Conservation (phyloP, 2,797 vertebrate genomes). For the Mus caroli region DNA sequence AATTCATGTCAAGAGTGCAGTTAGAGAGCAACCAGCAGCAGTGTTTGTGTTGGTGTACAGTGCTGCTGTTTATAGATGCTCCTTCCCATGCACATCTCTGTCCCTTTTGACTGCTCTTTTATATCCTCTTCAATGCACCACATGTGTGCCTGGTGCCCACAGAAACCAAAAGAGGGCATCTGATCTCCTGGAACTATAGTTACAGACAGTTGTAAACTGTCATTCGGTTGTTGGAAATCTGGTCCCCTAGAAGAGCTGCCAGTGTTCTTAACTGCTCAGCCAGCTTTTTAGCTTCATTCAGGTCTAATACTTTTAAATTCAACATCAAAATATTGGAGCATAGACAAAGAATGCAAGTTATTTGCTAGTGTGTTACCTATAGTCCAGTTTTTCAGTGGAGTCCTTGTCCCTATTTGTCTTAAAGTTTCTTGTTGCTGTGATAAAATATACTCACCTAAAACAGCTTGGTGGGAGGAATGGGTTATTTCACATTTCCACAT, state of each 20-base stretch:
- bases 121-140: neutral
- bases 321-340: neutral
- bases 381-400: neutral
- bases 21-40: neutral
- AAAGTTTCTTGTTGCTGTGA: neutral
- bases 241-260: neutral
- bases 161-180: neutral
- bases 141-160: neutral
- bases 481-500: neutral
- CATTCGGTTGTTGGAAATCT: neutral
- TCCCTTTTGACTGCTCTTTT: neutral
- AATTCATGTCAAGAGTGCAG: neutral
- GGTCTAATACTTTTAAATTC: neutral
- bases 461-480: neutral
- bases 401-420: neutral
- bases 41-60: neutral
- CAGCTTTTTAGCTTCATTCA: neutral
- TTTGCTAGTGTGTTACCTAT: neutral
- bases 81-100: neutral
- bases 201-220: neutral
- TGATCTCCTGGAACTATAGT: neutral
- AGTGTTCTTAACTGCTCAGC: neutral
- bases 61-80: neutral
- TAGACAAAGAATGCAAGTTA: neutral
- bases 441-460: neutral